Base-by-base conservation (phyloP, 2,797 vertebrate species). In the Xenopus petersii region DNA sequence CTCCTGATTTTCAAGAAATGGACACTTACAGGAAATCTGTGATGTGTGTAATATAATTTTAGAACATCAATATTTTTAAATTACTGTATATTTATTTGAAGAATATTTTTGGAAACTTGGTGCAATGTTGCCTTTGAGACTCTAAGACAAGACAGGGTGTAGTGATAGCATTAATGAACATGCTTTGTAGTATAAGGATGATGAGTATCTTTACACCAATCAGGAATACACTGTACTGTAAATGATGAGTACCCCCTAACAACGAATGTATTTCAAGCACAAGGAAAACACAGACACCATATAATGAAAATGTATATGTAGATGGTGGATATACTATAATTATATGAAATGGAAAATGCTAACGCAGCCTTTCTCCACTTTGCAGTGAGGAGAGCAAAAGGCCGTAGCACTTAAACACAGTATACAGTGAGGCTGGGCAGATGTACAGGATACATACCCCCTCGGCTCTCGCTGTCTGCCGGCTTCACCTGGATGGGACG, bases 401-500 rank as follows among this genome's bases (percentile, higher is more conserved):
- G 21, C 5, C 46, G 12, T 17, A 56, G 30, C 30, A 65, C 30
- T 60, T 60, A 6, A 26, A 61, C 46, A 74, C 36, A 36, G 58
- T 47, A 42, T 63, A 33, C 61, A 72, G 51, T 42, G 42, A 51
- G 47, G 36, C 15, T 65, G 63, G 68, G 46, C 30, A 51, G 26
- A 30, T 30, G 26, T 30, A 30, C 26, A 30, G 5, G 17, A 79
- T 79, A 92, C 93, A 92, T 98, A 99, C 97, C 97, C 98, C 97
- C 97, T 86, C 97, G 96, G 86, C 95, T 98, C 88, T 99, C 97
- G 56, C 97, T 99, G 94, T 99, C 97, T 0, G 97, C 97, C 0
- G 97, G 97, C 80, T 99, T 99, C 95, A 99, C 97, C 92, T 99
- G 97, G 88, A 99, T 99, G 61, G 97, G 97, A 66, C 97, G 95